Evolutionary conservation across 2,888 invertebrate species (phyloP), one percentile per base, ranked within the genome.

Genomic region (Agrotis puta): DNA sequence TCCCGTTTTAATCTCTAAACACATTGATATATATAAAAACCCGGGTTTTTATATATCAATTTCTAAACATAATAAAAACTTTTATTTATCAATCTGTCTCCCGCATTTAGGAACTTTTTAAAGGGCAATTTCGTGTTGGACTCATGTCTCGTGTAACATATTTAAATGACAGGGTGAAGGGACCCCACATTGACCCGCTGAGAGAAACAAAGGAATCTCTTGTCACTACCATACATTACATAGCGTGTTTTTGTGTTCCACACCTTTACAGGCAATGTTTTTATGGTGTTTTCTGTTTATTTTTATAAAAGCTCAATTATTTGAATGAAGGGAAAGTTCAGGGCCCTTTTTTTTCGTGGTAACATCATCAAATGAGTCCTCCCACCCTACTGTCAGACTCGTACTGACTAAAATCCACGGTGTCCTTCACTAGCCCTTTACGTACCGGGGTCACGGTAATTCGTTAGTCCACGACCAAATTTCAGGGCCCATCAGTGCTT

Each of bases 131-230:
- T 54, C 27, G 27, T 56, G n/a, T 27, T 56, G n/a, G 11, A 56
- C 27, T n/a, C n/a, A 27, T 56, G n/a, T 56, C 27, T 13, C 27
- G 54, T 9, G 11, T 56, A 56, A 27, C 54, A 27, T 27, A 56
- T 56, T 56, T 56, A 24, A 56, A 27, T 56, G 54, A n/a, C 27
- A 56, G n/a, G 18, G n/a, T 56, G 27, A 39, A 39, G 11, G 39
- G 39, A 13, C n/a, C 6, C 27, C 16, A 13, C 27, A 27, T 27
- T 56, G 54, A 27, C 54, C 27, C 27, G 54, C 13, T 3, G n/a
- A 22, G 13, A 18, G 13, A 27, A 27, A 56, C 27, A 27, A n/a
- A 27, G 16, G 27, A 27, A 54, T 54, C 18, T 14, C 54, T 18
- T 22, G 18, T 18, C 18, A 27, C 27, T 54, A 9, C 24, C 24